These are phyloP conservation scores for Halocaridina rubra DNA, from an alignment of 2,888 invertebrate species.

Conservation along the genomic window DNA sequence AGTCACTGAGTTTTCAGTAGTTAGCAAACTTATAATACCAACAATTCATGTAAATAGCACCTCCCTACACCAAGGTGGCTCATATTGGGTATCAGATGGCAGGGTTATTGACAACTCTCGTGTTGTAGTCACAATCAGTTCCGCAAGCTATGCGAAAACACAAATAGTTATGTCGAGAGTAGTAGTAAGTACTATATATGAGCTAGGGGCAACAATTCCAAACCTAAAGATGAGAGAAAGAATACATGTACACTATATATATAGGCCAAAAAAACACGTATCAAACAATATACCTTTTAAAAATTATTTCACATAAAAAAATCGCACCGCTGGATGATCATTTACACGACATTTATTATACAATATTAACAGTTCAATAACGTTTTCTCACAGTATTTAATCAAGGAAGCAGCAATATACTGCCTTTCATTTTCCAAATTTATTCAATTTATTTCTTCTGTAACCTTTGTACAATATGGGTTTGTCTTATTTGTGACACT, in stretches of 20 bases:
- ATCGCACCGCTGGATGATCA: conserved; percentile 52
- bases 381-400: neutral
- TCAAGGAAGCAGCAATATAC: neutral
- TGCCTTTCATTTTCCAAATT: neutral
- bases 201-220: too few species aligned
- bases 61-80: too few species aligned
- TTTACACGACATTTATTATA: conserved; percentile 43
- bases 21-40: too few species aligned
- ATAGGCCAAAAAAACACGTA: conserved; percentile 19
- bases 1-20: too few species aligned
- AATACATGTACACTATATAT: neutral
- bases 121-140: too few species aligned
- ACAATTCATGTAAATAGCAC: too few species aligned
- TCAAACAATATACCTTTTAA: conserved; percentile 55
- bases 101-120: too few species aligned
- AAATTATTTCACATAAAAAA: conserved; percentile 58
- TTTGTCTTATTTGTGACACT: neutral
- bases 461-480: neutral
- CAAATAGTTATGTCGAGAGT: too few species aligned
- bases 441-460: neutral
- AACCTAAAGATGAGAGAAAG: neutral
- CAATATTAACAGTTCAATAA: conserved; percentile 37
- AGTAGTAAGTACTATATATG: too few species aligned
- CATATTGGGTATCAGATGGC: too few species aligned
- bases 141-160: too few species aligned